phyloP scores from a whole-genome alignment of 1,140 invertebrate genomes.

The Megathymus violae region DNA sequence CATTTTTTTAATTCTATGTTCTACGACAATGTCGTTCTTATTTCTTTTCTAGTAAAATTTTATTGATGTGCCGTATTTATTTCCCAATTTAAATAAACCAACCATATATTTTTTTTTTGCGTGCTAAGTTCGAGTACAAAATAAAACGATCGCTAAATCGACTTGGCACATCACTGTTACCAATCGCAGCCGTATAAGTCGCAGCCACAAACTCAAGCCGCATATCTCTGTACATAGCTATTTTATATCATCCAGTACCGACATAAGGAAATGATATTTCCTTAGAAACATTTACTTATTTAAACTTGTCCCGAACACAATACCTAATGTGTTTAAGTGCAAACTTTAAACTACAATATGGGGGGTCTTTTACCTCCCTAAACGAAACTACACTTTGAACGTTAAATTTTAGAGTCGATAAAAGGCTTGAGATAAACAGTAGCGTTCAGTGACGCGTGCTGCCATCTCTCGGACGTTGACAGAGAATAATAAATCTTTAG shows the following conservation, averaged over 20 bases:
- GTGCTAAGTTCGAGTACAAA: no score
- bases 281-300: background rate
- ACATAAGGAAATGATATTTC: background rate
- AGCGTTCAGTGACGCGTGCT: conserved; percentile 75
- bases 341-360: no score
- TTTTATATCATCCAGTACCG: background rate
- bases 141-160: background rate
- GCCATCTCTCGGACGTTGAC: conserved; percentile 78
- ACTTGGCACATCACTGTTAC: background rate
- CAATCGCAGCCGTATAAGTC: background rate
- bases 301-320: conserved; percentile 7
- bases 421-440: conserved; percentile 60
- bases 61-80: no score
- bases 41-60: no score
- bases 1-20: no score
- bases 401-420: conserved; percentile 42
- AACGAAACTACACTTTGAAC: conserved; percentile 30
- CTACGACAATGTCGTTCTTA: no score
- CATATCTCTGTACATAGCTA: background rate
- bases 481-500: conserved; percentile 79
- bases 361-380: conserved; percentile 54
- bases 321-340: conserved; percentile 11
- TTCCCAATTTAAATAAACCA: no score
- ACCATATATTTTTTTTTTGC: no score
- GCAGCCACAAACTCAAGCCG: background rate